A percentile compares a stretch with the other conserved stretches of the same genome.
Conservation (phyloP, 2,888 invertebrate genomes). For the Eupithecia subfuscata region DNA sequence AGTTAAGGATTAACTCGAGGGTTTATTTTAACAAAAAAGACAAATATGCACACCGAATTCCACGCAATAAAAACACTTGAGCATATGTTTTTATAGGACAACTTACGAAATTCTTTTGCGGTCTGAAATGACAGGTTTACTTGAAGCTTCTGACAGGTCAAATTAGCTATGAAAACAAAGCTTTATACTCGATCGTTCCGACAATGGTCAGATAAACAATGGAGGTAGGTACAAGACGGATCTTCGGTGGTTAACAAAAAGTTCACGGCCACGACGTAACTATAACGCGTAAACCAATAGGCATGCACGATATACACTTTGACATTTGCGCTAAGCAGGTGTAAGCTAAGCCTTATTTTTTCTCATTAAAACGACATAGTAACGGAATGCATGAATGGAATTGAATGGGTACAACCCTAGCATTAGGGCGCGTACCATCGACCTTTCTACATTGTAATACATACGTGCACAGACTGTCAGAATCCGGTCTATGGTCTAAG, state of each 20-base stretch:
- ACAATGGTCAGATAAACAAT: slow-evolving; percentile 35
- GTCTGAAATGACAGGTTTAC: slow-evolving; percentile 31
- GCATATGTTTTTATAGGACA: slow-evolving; percentile 36
- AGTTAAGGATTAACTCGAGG: slow-evolving; percentile 14
- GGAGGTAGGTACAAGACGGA: slow-evolving; percentile 59
- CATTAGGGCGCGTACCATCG: slow-evolving; percentile 59
- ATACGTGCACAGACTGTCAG: slow-evolving; percentile 62
- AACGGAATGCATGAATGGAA: slow-evolving; percentile 69
- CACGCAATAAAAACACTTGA: slow-evolving; percentile 22
- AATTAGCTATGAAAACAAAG: slow-evolving; percentile 36
- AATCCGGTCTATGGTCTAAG: slow-evolving; percentile 54
- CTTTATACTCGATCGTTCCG: slow-evolving; percentile 28
- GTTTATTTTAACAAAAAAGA: slow-evolving; percentile 23
- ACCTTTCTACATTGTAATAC: slow-evolving; percentile 55
- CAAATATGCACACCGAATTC: slow-evolving; percentile 25
- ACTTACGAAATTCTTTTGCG: slow-evolving; percentile 23
- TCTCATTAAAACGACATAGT: slow-evolving; percentile 63
- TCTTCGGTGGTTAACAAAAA: slow-evolving; percentile 71
- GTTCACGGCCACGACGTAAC: slow-evolving; percentile 60
- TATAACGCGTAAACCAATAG: slow-evolving; percentile 17
- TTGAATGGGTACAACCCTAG: slow-evolving; percentile 56
- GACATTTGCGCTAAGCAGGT: slow-evolving; percentile 77
- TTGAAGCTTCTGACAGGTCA: slow-evolving; percentile 31
- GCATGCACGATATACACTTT: slow-evolving; percentile 68
- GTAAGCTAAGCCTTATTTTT: slow-evolving; percentile 67